Evolutionary conservation across 2,113 vertebrate species (phyloP), one percentile per base, ranked within the genome.

Genomic region (Sinocyclocheilus grahami): DNA sequence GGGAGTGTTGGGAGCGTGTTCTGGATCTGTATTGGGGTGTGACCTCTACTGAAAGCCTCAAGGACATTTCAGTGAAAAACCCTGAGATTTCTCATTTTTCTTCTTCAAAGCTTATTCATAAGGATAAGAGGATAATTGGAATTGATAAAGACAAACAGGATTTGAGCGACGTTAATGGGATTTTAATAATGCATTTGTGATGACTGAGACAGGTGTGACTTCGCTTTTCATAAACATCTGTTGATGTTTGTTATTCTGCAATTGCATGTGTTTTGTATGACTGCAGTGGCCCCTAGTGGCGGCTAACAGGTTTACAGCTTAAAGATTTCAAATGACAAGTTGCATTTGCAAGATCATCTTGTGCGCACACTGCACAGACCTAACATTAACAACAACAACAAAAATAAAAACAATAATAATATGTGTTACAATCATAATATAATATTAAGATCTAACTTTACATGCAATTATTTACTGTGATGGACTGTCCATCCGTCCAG

Each of bases 221-320:
- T 39, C 3, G 20, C 37, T 24, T 72, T 83, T 77, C 18, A 67
- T 71, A 60, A 82, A 76, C 46, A 86, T 51, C 27, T 78, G 33
- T 71, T 24, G 51, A 53, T 2, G 33, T 58, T 39, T 14, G n/a
- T 80, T 58, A 86, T 80, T 80, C 27, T 58, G 12, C 11, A 37
- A 3, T 55, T 14, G 27, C 6, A 37, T 8, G 55, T 10, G 27
- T 69, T 86, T n/a, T 62, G 65, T 77, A 33, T 72, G 27, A 53
- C 27, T 89, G 89, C 88, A 92, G 88, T 91, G 89, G 89, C 91
- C 93, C 89, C 93, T 93, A 39, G 86, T 92, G 94, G 92, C 75
- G 1, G 24, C 24, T 81, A 4, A 77, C 80, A 79, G 53, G 67
- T 51, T 33, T 55, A 72, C 37, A 46, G 42, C 42, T 46, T 46